Evolutionary conservation across 2,888 invertebrate species (phyloP), one percentile per base, ranked within the genome.

Genomic region (Eilema depressum): DNA sequence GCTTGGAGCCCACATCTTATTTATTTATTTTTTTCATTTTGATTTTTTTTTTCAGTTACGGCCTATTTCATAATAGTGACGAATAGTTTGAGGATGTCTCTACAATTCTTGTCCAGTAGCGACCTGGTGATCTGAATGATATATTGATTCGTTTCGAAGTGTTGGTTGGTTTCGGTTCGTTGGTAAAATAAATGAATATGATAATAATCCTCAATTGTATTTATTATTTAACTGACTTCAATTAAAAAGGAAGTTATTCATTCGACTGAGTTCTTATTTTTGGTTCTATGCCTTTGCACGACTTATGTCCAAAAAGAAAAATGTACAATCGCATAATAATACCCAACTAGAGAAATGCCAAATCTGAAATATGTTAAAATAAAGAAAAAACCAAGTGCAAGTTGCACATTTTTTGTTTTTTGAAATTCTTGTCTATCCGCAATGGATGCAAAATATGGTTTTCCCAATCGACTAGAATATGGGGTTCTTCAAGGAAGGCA

Each of bases 31-130:
- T 41, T 59, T 14, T n/a, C n/a, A 0, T n/a, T 66, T 47, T 25
- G n/a, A 17, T 66, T 30, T 41, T 63, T 78, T 78, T 75, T 90
- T 89, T 26, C 90, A 93, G 93, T 92, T 75, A 90, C 92, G 0
- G 72, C 81, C 10, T 93, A 93, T 73, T 93, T 93, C 72, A 66
- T 93, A 30, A 84, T 93, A 41, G 93, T 93, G 12, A 88, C 90
- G 7, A 93, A 93, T 77, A 93, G 93, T 74, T 87, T 93, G 0
- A 80, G 92, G 10, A 83, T 90, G 80, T 89, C 92, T 0, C 74
- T 92, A 3, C 82, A 85, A 53, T 91, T 68, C 20, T 23, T 63
- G 33, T 8, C 69, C 41, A 69, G 59, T 47, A 69, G 41, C 17
- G 37, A 69, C 23, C 28, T 69, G n/a, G 47, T 69, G 1, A 63